Percentiles rank a stretch among this genome's conserved stretches.
phyloP scores from a whole-genome alignment of 2,113 vertebrate species.

The Rhinopomastus cyanomelas region DNA sequence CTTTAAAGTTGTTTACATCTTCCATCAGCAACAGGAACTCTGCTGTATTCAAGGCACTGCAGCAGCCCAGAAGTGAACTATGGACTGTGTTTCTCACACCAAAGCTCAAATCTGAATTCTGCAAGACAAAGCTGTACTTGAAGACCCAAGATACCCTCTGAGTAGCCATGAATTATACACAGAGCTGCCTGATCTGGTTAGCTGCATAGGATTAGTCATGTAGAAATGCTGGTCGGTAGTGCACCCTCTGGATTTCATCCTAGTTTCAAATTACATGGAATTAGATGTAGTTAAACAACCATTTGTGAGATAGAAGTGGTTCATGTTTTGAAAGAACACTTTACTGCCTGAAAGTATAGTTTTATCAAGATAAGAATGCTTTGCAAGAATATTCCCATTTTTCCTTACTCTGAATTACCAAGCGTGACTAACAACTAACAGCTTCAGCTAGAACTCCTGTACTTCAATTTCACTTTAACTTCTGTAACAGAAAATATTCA shows the following conservation, averaged over 20 bases:
- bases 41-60: neutral
- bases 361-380: neutral
- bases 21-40: neutral
- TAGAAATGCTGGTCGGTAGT: neutral
- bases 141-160: constrained; percentile 18
- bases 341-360: neutral
- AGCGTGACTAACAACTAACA: neutral
- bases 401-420: neutral
- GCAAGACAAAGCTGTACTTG: neutral
- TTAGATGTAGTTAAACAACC: neutral
- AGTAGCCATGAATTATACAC: constrained; percentile 53
- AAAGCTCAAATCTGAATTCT: neutral
- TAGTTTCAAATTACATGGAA: neutral
- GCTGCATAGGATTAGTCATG: neutral
- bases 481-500: neutral
- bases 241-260: constrained; percentile 30
- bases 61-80: neutral
- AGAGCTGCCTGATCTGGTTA: constrained; percentile 40
- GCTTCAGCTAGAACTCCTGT: neutral
- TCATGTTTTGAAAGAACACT: neutral
- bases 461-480: neutral
- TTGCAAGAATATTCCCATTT: neutral
- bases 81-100: neutral
- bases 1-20: neutral
- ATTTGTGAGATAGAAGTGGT: neutral